Conservation (phyloP, 2,797 vertebrate genomes). For the Anguilla anguilla region DNA sequence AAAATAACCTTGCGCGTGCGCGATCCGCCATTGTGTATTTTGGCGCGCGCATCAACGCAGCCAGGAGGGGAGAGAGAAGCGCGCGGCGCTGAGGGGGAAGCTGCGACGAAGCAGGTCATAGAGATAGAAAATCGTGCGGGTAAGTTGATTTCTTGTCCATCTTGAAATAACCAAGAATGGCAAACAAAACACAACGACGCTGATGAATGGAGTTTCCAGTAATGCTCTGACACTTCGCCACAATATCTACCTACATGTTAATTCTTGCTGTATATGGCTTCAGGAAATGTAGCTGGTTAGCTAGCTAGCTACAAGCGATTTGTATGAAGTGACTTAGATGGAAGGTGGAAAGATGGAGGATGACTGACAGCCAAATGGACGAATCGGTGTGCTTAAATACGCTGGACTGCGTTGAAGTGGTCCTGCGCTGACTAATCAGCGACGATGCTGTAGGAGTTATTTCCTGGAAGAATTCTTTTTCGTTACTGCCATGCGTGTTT, state of each 20-base stretch:
- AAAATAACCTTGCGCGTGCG: conserved; percentile 21
- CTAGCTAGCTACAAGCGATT: not conserved
- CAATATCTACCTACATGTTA: not conserved
- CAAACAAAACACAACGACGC: not conserved
- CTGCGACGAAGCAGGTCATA: conserved; percentile 1
- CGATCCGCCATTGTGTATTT: conserved; percentile 28
- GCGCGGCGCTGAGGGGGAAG: conserved; percentile 21
- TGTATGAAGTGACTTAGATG: not conserved
- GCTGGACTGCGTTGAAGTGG: not conserved
- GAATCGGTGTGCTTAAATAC: conserved; percentile 10
- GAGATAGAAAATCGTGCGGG: not conserved
- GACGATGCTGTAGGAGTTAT: not conserved
- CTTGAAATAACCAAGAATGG: not conserved
- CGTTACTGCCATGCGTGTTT: conserved; percentile 27
- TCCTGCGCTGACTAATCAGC: conserved; percentile 14
- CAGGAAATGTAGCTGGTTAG: conserved; percentile 6
- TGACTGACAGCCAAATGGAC: conserved; percentile 19
- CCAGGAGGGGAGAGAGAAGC: conserved; percentile 17
- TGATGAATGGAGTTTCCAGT: no score
- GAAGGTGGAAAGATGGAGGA: conserved; percentile 28
- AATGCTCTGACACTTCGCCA: not conserved
- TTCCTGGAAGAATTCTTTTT: conserved; percentile 27
- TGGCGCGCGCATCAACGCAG: conserved; percentile 31
- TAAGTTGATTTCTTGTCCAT: not conserved
- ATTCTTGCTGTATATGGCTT: not conserved